phyloP scores from a whole-genome alignment of 2,113 vertebrate genomes.

The Microcebus murinus region DNA sequence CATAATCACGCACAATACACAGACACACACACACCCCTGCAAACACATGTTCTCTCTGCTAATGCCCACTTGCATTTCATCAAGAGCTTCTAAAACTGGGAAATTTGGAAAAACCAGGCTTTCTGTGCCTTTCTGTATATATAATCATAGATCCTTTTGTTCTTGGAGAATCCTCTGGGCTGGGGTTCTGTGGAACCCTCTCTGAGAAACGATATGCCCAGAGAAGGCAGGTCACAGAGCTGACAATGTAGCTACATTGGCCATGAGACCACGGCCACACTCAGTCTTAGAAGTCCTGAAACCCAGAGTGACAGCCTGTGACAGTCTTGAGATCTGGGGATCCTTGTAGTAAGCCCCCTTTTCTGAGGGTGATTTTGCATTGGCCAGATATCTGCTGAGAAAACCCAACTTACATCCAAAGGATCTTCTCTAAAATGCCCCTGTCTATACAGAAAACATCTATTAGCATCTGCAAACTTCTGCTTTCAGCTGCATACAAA shows the following conservation, averaged over 20 bases:
- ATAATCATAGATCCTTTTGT: neutral
- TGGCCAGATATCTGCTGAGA: neutral
- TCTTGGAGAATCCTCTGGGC: neutral
- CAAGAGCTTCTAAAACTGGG: conserved; percentile 45
- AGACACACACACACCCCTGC: conserved; percentile 11
- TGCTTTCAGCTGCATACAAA: neutral
- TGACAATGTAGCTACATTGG: neutral
- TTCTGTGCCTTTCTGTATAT: neutral
- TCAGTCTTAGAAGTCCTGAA: neutral
- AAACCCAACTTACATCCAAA: neutral
- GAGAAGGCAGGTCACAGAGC: neutral
- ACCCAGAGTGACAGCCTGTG: neutral
- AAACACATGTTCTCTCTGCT: conserved; percentile 38
- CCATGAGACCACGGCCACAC: neutral
- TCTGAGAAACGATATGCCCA: neutral
- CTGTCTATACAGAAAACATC: neutral
- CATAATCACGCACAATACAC: conserved; percentile 72
- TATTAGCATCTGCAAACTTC: neutral
- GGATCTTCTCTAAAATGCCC: neutral
- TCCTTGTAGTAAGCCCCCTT: neutral
- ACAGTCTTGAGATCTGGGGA: neutral
- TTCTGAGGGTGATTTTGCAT: neutral
- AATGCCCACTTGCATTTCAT: conserved; percentile 51
- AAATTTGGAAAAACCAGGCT: neutral
- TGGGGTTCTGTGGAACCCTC: neutral